Percentiles rank a stretch among this genome's conserved stretches.
phyloP scores from a whole-genome alignment of 1,140 invertebrate species.

The Panulirus ornatus region DNA sequence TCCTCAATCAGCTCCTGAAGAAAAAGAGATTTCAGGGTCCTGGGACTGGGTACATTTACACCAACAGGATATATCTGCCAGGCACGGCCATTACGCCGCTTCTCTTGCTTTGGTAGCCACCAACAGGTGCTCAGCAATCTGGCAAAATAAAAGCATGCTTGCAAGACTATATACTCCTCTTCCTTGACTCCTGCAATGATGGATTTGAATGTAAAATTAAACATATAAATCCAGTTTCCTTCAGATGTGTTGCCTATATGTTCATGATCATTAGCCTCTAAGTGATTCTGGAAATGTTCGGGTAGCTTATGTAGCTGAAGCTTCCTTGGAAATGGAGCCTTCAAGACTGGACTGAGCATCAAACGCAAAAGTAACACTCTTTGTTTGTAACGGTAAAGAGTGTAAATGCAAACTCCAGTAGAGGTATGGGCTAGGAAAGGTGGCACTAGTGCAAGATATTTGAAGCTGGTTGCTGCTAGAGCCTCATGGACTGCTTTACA shows the following conservation, averaged over 20 bases:
- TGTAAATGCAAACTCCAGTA: conserved; percentile 46
- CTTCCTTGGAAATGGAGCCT: conserved; percentile 6
- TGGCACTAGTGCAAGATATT: conserved; percentile 40
- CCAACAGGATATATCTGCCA: conserved; percentile 48
- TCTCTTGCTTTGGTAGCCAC: conserved; percentile 58
- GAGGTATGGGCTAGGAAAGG: conserved; percentile 56
- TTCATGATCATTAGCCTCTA: neutral
- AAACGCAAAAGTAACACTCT: conserved; percentile 26
- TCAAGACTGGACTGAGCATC: conserved; percentile 45
- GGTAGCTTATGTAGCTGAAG: neutral
- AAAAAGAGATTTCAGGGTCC: conserved; percentile 30
- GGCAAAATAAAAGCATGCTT: conserved; percentile 48
- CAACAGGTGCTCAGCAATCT: conserved; percentile 48
- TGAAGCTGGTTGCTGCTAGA: conserved; percentile 28
- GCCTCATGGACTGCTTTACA: conserved; percentile 53
- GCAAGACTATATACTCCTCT: conserved; percentile 35
- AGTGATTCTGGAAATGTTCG: neutral
- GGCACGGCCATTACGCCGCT: conserved; percentile 9
- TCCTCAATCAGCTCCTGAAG: conserved; percentile 30
- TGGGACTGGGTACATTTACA: conserved; percentile 23
- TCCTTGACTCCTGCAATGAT: conserved; percentile 2
- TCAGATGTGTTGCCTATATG: conserved; percentile 44
- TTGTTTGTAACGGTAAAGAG: neutral
- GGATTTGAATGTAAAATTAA: conserved; percentile 17
- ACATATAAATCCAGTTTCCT: conserved; percentile 39